Evolutionary conservation across 2,888 invertebrate species (phyloP).

Genomic region (Ectobius pallidus): DNA sequence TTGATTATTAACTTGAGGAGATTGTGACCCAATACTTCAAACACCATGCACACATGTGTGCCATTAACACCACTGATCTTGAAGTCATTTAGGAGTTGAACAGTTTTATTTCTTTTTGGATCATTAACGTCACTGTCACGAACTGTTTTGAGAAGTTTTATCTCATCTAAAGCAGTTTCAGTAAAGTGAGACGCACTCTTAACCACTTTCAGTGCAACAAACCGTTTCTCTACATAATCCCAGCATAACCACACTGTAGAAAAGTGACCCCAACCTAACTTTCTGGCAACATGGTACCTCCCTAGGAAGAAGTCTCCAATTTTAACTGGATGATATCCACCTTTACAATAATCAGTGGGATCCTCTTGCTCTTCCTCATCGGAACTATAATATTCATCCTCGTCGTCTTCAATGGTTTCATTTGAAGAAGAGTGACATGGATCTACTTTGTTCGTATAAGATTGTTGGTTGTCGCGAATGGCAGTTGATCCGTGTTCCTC

Average conservation of each 20-base stretch:
- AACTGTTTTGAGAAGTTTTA: conserved; percentile 94
- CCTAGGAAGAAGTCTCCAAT: conserved; percentile 93
- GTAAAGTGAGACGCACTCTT: conserved; percentile 99
- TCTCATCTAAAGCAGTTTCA: conserved; percentile 98
- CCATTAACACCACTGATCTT: conserved; percentile 98
- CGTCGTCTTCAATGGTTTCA: conserved; percentile 77
- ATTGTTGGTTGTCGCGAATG: conserved; percentile 42
- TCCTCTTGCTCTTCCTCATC: conserved; percentile 99
- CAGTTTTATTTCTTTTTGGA: conserved; percentile 93
- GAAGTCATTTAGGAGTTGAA: conserved; percentile 97
- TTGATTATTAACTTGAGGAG: conserved; percentile 97
- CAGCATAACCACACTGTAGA: conserved; percentile 99
- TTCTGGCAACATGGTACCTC: conserved; percentile 95
- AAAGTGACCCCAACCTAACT: conserved; percentile 99
- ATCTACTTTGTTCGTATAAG: conserved; percentile 45
- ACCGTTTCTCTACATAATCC: conserved; percentile 93
- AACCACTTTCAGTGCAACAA: conserved; percentile 98
- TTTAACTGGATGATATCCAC: conserved; percentile 98
- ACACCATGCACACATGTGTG: conserved; percentile 98
- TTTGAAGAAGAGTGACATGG: conserved; percentile 66
- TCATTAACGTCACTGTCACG: conserved; percentile 92
- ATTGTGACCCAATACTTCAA: conserved; percentile 98
- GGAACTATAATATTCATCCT: conserved; percentile 72
- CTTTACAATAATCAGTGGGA: conserved; percentile 95
- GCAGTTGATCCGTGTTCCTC: conserved; percentile 62